Evolutionary conservation across 2,797 vertebrate genomes (phyloP), one percentile per base, ranked within the genome.

Genomic region (Menidia menidia): DNA sequence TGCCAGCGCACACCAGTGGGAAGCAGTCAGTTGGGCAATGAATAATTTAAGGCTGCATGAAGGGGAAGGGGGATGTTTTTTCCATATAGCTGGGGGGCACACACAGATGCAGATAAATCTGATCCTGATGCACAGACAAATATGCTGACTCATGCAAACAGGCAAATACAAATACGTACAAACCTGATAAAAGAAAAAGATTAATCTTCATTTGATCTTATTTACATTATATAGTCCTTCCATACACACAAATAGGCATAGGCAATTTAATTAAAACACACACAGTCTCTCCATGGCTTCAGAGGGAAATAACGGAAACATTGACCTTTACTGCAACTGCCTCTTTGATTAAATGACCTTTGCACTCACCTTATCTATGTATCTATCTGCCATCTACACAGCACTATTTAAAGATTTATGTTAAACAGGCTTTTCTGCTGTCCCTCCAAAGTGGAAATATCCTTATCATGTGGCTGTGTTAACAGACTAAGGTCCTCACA

Each of bases 31-130:
- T 77, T 82, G 19, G 67, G 78, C 78, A 74, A 92, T 90, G 78
- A 92, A 91, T 93, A 77, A 91, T 92, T 91, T 70, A 92, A 66
- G 30, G 53, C 4, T 41, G 19, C 68, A 42, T 65, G 51, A 76
- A 52, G 60, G 42, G 51, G 19, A 45, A 50, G 63, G 68, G 63
- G 68, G 25, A 25, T 25, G 25, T 25, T 63, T 85, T 48, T 79
- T 71, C 83, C 53, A 74, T 57, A 50, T 64, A 33, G 33, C 41
- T 60, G 62, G 15, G 39, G 41, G 35, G 16, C 14, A 42, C 47
- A 64, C n/a, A 59, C 30, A 68, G 8, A 47, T 7, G 13, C 19
- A 65, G 18, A 72, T 66, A 25, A 10, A 60, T 3, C 12, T 18
- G 2, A 18, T 35, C 33, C 43, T 54, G 13, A 70, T 64, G 71